Evolutionary conservation across 2,888 invertebrate species (phyloP), one percentile per base, ranked within the genome.

Genomic region (Drosophila nigricruria): DNA sequence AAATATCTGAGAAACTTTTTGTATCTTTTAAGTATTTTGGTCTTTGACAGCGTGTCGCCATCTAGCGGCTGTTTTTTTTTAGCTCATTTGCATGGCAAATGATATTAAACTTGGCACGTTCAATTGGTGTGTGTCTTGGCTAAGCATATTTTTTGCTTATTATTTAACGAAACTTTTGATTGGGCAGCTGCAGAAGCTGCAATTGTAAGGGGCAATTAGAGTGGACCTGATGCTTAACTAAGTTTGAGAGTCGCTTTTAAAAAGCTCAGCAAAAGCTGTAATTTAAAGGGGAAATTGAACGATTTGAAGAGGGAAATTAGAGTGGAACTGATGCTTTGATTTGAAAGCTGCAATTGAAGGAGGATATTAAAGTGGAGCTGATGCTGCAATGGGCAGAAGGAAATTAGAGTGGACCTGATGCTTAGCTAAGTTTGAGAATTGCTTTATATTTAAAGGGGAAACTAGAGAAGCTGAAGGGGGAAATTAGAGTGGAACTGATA

Each of bases 71-170:
- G n/a, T 23, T 18, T 1, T 9, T 9, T 5, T 30, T 18, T 5
- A 3, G 54, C 18, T 20, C 18, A 18, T 61, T 32, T 25, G 25
- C n/a, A 18, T 45, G 5, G 0, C n/a, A 18, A 34, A 1, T 27
- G 43, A 52, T 52, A 52, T 16, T 6, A 2, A 5, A 10, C 0
- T 34, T n/a, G 16, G 1, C 3, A 47, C 14, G 50, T 54, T 45
- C 43, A 67, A n/a, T 16, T 42, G 63, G 63, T 66, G 34, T 2
- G 10, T 49, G 25, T 64, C 54, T 3, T 12, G 34, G 32, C 64
- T 64, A 53, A 53, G n/a, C n/a, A n/a, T n/a, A 10, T n/a, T 25
- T 16, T 25, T 16, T 3, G 5, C 1, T 34, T 23, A 1, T 16
- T 30, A 27, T 14, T 53, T 12, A 27, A 53, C 53, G 53, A 53